Evolutionary conservation across 2,797 vertebrate genomes (phyloP).

Genomic region (Lateolabrax maculatus): DNA sequence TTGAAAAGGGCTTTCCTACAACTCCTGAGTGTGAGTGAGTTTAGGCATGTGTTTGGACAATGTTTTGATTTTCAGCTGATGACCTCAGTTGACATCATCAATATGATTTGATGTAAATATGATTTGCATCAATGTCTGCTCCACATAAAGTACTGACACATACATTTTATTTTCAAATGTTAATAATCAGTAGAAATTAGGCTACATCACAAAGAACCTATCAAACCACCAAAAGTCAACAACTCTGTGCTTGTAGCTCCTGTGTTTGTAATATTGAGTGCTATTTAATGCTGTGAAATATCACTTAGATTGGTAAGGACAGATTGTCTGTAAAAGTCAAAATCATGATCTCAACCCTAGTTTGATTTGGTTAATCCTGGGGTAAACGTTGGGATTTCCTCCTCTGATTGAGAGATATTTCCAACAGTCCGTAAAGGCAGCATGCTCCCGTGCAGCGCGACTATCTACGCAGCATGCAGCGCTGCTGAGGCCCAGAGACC

Average conservation of each 20-base stretch:
- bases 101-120: no score
- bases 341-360: not conserved
- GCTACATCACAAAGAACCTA: not conserved
- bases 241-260: not conserved
- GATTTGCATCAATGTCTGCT: not conserved
- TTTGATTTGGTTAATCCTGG: not conserved
- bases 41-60: not conserved
- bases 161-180: not conserved
- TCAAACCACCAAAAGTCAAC: not conserved
- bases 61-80: no score
- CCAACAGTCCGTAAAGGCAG: conserved; percentile 13
- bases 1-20: not conserved
- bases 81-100: not conserved
- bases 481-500: not conserved
- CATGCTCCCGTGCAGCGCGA: conserved; percentile 22
- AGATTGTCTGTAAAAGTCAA: not conserved
- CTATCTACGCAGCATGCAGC: conserved; percentile 54
- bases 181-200: not conserved
- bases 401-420: not conserved
- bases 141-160: not conserved
- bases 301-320: no score
- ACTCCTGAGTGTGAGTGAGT: not conserved
- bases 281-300: not conserved
- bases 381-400: not conserved
- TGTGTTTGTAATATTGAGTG: not conserved